Percentiles rank a stretch among this genome's conserved stretches.
Evolutionary conservation across 35 echinoderm and acorn worm species (phyloP).

Genomic region (Ophiothrix spiculata): DNA sequence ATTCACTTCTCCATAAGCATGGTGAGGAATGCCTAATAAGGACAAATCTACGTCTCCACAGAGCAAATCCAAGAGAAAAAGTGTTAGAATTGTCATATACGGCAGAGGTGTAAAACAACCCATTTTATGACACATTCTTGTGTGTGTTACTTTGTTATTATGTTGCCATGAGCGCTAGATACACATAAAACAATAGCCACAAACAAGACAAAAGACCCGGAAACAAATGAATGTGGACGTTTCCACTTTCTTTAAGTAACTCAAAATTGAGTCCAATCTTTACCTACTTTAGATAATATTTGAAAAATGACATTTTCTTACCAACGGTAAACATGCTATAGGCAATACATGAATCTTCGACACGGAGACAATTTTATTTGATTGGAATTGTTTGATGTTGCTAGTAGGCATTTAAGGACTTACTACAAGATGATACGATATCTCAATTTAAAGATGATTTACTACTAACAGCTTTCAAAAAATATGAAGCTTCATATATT

Average conservation of each 20-base stretch:
- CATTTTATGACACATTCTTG: not conserved
- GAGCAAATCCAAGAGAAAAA: not conserved
- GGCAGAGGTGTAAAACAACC: not conserved
- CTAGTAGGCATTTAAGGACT: not conserved
- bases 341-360: not conserved
- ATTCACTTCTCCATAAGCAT: slow-evolving; percentile 3
- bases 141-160: not conserved
- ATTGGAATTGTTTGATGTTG: not conserved
- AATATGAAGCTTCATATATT: too few relatives aligned
- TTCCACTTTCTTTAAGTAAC: not conserved
- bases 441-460: too few relatives aligned
- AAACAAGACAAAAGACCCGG: slow-evolving; percentile 2
- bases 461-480: too few relatives aligned
- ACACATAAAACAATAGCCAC: not conserved
- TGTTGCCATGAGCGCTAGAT: not conserved
- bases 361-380: not conserved
- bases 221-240: slow-evolving; percentile 15
- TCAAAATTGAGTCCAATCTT: not conserved
- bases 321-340: not conserved
- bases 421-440: not conserved
- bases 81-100: not conserved
- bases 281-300: not conserved
- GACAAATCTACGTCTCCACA: not conserved
- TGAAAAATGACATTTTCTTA: slow-evolving; percentile 7
- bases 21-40: not conserved